Conservation (phyloP, 2,113 vertebrate genomes). For the Hemicordylus capensis region DNA sequence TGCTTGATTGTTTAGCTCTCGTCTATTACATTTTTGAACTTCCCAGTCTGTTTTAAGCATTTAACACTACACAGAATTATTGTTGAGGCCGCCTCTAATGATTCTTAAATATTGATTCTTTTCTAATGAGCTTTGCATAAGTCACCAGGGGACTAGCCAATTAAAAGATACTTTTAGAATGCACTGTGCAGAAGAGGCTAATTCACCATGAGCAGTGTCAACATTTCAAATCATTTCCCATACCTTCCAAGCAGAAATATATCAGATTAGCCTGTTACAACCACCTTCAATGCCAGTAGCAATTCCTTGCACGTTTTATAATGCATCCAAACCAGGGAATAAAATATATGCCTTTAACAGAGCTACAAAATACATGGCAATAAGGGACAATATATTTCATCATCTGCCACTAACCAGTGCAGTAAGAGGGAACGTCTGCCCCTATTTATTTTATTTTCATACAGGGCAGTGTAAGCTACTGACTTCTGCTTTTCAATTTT, state of each 20-base stretch:
- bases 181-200: not conserved
- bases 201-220: constrained; percentile 43
- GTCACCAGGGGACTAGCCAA: constrained; percentile 14
- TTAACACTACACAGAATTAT: not conserved
- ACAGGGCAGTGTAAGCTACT: constrained; percentile 35
- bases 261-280: not conserved
- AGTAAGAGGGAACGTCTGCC: constrained; percentile 1
- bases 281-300: not conserved
- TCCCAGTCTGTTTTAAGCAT: not conserved
- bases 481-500: constrained; percentile 53
- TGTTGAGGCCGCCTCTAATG: not conserved
- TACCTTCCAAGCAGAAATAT: not conserved
- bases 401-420: not conserved
- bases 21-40: constrained; percentile 2
- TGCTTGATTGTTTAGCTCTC: not conserved
- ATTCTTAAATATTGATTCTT: constrained; percentile 34
- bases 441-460: constrained; percentile 41
- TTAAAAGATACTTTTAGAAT: constrained; percentile 34
- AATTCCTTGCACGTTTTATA: not conserved
- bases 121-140: constrained; percentile 46
- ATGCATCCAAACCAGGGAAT: not conserved
- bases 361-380: not conserved
- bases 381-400: not conserved
- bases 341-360: not conserved
- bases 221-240: not conserved